Base-by-base conservation (phyloP, 2,113 vertebrate species). In the Onychostoma macrolepis region DNA sequence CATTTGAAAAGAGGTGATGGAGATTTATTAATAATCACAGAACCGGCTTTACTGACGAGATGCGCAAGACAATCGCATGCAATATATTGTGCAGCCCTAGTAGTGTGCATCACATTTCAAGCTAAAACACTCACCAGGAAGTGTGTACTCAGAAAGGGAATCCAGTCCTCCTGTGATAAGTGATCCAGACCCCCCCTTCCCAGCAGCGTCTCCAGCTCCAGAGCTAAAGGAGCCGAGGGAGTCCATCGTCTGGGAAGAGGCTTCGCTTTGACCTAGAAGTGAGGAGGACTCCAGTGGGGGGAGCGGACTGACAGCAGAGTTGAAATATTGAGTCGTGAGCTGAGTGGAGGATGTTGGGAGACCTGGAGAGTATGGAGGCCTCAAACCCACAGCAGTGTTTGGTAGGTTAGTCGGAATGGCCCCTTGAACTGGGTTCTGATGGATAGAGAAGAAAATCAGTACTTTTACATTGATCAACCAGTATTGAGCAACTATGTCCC, bases 351-450 rank as follows among this genome's bases (percentile, higher is more conserved):
- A 94, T 0, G 97, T 93, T 3, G 96, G 96, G 67, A 99, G 95
- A 76, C 86, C 90, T 2, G 95, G 96, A 90, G 15, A 96, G 95
- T 92, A 99, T 86, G 95, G 96, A 75, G 95, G 95, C 91, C 87
- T 96, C 91, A 96, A 90, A 26, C 91, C 95, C 38, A 95, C 94
- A 0, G 97, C 94, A 26, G 98, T 97, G n/a, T 97, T 97, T 80
- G 97, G 96, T 76, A 98, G 93, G 89, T 95, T 96, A 83, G 97
- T 94, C 28, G 98, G 96, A 92, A 99, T 96, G 88, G 96, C 95
- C 38, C 97, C 96, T 90, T 97, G 97, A 85, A 97, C 97, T 84
- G 98, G 94, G 93, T 93, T 94, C 94, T 95, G 86, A 63, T 65
- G 12, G 30, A 19, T 81, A 21, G 2, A 77, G 26, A 84, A 53